Evolutionary conservation across 1,140 invertebrate genomes (phyloP).

Genomic region (Pseudomyrmex gracilis): DNA sequence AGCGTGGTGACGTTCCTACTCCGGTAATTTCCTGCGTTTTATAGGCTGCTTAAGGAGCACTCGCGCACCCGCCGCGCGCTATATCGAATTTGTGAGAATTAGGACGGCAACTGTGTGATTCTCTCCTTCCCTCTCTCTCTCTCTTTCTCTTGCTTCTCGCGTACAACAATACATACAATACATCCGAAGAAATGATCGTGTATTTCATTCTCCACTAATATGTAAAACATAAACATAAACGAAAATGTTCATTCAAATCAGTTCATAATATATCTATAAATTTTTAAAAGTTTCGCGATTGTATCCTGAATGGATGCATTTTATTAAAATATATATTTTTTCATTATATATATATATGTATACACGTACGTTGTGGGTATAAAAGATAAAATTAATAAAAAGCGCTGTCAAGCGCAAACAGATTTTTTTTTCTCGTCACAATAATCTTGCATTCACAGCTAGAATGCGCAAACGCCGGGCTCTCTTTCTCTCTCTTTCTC

Average conservation of each 20-base stretch:
- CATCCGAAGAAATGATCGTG: slow-evolving; percentile 33
- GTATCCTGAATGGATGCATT: background rate
- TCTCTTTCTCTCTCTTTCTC: too few species aligned
- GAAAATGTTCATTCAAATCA: background rate
- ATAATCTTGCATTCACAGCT: background rate
- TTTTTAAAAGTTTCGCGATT: background rate
- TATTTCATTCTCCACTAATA: slow-evolving; percentile 25
- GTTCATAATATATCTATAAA: background rate
- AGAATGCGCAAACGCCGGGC: slow-evolving; percentile 13
- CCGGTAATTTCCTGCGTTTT: slow-evolving; percentile 84
- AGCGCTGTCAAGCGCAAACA: background rate
- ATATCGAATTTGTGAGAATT: slow-evolving; percentile 77
- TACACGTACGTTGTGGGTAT: background rate
- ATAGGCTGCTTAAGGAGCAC: slow-evolving; percentile 79
- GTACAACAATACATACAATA: background rate
- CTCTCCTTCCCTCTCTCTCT: background rate
- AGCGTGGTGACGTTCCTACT: slow-evolving; percentile 74
- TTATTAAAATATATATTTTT: background rate
- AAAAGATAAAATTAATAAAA: background rate
- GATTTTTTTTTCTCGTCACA: background rate
- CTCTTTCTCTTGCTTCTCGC: background rate
- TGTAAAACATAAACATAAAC: slow-evolving; percentile 18
- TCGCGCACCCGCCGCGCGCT: slow-evolving; percentile 60
- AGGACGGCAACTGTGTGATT: slow-evolving; percentile 78
- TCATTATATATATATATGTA: background rate